phyloP scores from a whole-genome alignment of 2,797 vertebrate species.

The Bufotes viridis region DNA sequence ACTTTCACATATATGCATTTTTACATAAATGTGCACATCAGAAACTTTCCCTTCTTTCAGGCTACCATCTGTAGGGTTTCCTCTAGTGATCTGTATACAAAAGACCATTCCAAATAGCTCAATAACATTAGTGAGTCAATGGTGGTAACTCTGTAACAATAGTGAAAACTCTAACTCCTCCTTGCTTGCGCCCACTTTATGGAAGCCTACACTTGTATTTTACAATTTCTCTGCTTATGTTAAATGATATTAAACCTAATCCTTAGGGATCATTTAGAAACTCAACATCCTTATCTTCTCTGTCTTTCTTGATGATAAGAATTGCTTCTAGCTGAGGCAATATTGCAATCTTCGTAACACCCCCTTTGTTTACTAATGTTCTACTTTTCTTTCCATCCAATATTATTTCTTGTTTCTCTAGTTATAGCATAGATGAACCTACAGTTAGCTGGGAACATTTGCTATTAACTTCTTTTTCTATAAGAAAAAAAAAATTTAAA shows the following conservation, averaged over 20 bases:
- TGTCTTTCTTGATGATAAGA: constrained; percentile 51
- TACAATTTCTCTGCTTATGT: not conserved
- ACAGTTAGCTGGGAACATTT: constrained; percentile 85
- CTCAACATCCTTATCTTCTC: constrained; percentile 13
- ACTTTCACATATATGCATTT: not conserved
- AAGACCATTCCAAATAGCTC: not conserved
- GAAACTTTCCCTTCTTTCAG: not conserved
- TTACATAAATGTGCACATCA: not conserved
- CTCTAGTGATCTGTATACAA: not conserved
- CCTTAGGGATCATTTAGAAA: constrained; percentile 46
- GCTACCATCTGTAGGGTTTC: not conserved
- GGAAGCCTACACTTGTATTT: not conserved
- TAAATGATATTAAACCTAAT: constrained; percentile 42
- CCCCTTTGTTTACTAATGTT: constrained; percentile 79
- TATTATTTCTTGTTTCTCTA: constrained; percentile 82
- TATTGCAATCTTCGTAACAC: constrained; percentile 53
- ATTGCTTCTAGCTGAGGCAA: constrained; percentile 44
- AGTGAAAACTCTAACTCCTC: not conserved
- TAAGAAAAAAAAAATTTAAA: constrained; percentile 80
- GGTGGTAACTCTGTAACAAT: not conserved
- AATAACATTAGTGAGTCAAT: not conserved
- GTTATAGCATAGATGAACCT: constrained; percentile 79
- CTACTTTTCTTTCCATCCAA: constrained; percentile 76
- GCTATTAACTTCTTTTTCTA: constrained; percentile 82
- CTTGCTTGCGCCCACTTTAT: not conserved